These are phyloP conservation scores for Parapsyche elsis DNA, from an alignment of 1,140 invertebrate species.

Conservation along the genomic window DNA sequence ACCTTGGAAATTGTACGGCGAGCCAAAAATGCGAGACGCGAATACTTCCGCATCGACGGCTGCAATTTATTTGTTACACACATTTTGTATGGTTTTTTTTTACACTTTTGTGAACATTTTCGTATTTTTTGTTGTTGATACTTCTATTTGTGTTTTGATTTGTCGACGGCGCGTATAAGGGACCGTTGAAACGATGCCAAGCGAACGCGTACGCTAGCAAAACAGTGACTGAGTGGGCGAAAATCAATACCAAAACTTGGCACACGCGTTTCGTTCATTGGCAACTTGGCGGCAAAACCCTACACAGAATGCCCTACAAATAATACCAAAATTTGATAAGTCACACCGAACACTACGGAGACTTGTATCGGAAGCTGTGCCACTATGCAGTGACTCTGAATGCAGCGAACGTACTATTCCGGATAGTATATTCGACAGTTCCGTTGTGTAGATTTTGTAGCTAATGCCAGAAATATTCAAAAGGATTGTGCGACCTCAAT, in stretches of 20 bases:
- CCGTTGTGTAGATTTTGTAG: too few relatives aligned
- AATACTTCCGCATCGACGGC: neutral
- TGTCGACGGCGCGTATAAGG: conserved; percentile 4
- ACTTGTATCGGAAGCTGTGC: too few relatives aligned
- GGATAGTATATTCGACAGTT: too few relatives aligned
- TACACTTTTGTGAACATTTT: neutral
- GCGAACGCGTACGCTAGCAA: neutral
- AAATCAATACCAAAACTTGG: conserved; percentile 42
- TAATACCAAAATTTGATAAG: conserved; percentile 3
- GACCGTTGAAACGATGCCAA: conserved; percentile 7
- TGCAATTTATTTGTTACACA: neutral
- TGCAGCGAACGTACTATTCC: too few relatives aligned
- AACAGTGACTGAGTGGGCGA: neutral
- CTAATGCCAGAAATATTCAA: too few relatives aligned
- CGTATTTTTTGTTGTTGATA: neutral
- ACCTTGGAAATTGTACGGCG: too few relatives aligned
- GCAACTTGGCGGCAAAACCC: conserved; percentile 20
- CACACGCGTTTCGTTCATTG: conserved; percentile 26
- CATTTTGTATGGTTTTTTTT: neutral
- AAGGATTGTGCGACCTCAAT: too few relatives aligned
- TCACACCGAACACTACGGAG: too few relatives aligned
- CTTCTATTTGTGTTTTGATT: conserved; percentile 13
- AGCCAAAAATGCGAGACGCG: conserved; percentile 2
- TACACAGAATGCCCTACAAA: neutral
- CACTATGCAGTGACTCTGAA: too few relatives aligned